Base-by-base conservation (phyloP, 2,888 invertebrate genomes). In the Suillia variegata region DNA sequence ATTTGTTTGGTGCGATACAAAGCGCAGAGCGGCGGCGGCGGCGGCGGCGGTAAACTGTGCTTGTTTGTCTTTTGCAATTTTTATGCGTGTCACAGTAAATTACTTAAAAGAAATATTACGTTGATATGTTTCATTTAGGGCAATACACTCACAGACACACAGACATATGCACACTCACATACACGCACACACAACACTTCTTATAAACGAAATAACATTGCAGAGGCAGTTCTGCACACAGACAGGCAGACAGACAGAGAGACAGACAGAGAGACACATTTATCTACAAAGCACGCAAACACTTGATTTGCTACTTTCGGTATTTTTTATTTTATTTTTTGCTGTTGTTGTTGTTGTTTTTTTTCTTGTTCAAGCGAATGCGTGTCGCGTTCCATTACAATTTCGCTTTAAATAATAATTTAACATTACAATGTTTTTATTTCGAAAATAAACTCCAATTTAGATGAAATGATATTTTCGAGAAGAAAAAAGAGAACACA, bases 41-140 rank as follows among this genome's bases (percentile, higher is more conserved):
- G n/a, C n/a, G n/a, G n/a, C n/a, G n/a, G n/a, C n/a, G n/a, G n/a
- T n/a, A n/a, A n/a, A n/a, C n/a, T n/a, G n/a, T n/a, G n/a, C 13
- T 42, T 42, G 42, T 42, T 17, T 42, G 42, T 17, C 17, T 42
- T 5, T 10, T 17, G 42, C 17, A 17, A 53, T 54, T 45, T 54
- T 54, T 54, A 45, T 50, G 50, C 51, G 42, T 56, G 51, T 45
- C 52, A 31, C 31, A 52, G 18, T 45, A 47, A 57, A 57, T 56
- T 57, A 47, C 47, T 57, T 52, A 31, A 57, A 52, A 57, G 57
- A 57, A 52, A 52, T 31, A 57, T 57, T 57, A 57, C 57, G 26
- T 47, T 42, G 52, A 57, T 52, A 52, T 57, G 26, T 51, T 55
- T 20, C 48, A 38, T 38, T 38, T n/a, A 38, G 38, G 38, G n/a